phyloP scores from a whole-genome alignment of 2,888 invertebrate genomes.

The Ecliptopera silaceata region DNA sequence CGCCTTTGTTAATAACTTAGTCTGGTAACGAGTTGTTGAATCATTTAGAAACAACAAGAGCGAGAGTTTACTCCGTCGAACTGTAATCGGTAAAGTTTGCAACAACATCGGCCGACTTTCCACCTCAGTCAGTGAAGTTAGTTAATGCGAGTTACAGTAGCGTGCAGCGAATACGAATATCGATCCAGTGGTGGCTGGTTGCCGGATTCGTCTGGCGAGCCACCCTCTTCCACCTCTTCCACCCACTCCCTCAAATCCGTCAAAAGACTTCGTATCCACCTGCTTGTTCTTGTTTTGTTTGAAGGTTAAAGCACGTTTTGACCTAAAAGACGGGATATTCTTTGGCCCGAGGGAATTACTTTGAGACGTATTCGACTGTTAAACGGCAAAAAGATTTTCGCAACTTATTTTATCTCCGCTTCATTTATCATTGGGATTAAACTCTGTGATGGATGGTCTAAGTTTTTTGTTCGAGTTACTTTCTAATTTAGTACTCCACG shows the following conservation, averaged over 20 bases:
- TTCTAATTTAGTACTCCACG: conserved; percentile 1
- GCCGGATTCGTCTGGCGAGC: conserved; percentile 77
- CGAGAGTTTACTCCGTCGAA: conserved; percentile 58
- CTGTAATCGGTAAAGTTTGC: conserved; percentile 78
- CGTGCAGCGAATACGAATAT: conserved; percentile 77
- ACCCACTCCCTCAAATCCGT: conserved; percentile 41
- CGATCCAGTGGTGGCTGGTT: conserved; percentile 77
- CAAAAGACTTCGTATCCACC: conserved; percentile 69
- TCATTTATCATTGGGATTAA: conserved; percentile 25
- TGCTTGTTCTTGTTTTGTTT: conserved; percentile 80
- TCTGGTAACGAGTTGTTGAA: conserved; percentile 55
- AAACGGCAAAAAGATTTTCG: conserved; percentile 13
- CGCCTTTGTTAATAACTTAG: conserved; percentile 35
- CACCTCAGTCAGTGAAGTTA: conserved; percentile 68
- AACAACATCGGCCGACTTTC: conserved; percentile 78
- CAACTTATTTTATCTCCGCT: conserved; percentile 22
- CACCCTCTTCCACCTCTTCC: conserved; percentile 55
- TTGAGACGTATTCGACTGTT: conserved; percentile 13
- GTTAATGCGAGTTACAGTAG: conserved; percentile 77
- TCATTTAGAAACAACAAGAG: conserved; percentile 65
- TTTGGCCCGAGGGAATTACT: conserved; percentile 31
- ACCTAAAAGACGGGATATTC: conserved; percentile 55
- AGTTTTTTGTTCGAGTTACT: conserved; percentile 4
- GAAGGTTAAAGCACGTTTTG: conserved; percentile 79
- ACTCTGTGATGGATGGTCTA: conserved; percentile 8